Evolutionary conservation across 2,888 invertebrate species (phyloP).

Genomic region (Amphipyra tragopoginis): DNA sequence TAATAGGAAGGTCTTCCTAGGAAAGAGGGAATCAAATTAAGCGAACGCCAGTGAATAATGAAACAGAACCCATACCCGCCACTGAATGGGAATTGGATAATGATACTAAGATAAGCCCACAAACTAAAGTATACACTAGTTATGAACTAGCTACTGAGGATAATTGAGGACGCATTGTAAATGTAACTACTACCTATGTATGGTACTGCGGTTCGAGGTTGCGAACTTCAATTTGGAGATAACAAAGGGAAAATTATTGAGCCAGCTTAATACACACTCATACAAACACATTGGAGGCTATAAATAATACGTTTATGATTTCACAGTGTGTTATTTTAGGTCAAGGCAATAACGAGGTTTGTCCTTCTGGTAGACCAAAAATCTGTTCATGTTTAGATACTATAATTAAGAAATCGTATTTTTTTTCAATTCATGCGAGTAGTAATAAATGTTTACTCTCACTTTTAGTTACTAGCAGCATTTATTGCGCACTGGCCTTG

Average conservation of each 20-base stretch:
- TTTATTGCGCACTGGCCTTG: constrained; percentile 47
- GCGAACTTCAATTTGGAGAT: constrained; percentile 59
- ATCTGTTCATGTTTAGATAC: constrained; percentile 3
- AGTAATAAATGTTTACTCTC: constrained; percentile 42
- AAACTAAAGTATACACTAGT: constrained; percentile 48
- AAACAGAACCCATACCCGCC: constrained; percentile 44
- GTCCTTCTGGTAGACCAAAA: constrained; percentile 1
- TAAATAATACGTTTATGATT: constrained; percentile 39
- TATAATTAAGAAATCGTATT: constrained; percentile 4
- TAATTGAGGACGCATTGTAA: constrained; percentile 54
- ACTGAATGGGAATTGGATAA: constrained; percentile 57
- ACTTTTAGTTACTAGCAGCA: constrained; percentile 33
- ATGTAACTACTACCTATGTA: constrained; percentile 32
- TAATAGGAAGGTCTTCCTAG: constrained; percentile 21
- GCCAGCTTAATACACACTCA: constrained; percentile 38
- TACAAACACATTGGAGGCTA: constrained; percentile 37
- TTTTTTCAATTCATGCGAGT: constrained; percentile 9
- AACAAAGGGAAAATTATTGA: constrained; percentile 61
- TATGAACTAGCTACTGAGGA: constrained; percentile 47
- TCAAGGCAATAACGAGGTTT: constrained; percentile 22
- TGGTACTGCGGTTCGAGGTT: constrained; percentile 37
- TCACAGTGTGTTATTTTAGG: constrained; percentile 25
- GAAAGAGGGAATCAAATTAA: constrained; percentile 49
- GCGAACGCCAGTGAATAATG: constrained; percentile 46
- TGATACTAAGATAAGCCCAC: constrained; percentile 46